Conservation (phyloP, 2,888 invertebrate species). For the Ophion slaviceki region DNA sequence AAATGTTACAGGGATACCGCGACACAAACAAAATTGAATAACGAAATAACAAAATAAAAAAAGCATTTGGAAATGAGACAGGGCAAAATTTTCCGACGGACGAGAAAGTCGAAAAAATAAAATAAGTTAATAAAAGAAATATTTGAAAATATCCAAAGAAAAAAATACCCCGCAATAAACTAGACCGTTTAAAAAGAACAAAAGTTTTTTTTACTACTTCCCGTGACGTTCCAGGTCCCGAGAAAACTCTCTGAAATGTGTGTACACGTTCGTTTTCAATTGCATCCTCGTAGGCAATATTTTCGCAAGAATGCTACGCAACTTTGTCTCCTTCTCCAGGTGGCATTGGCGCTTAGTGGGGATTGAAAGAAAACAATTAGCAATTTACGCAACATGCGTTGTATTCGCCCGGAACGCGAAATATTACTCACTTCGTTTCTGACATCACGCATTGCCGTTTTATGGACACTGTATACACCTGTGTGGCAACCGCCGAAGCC, state of each 20-base stretch:
- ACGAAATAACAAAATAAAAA: too few species aligned
- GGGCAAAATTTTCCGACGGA: neutral
- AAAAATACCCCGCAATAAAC: neutral
- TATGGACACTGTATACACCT: constrained; percentile 42
- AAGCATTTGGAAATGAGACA: neutral
- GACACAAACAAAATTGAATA: neutral
- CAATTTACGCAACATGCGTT: neutral
- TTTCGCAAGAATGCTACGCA: constrained; percentile 45
- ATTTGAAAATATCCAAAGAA: neutral
- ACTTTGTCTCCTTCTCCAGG: constrained; percentile 43
- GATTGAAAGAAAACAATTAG: constrained; percentile 19
- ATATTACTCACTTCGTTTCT: constrained; percentile 47
- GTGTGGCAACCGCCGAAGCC: constrained; percentile 71
- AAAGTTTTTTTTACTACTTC: constrained; percentile 28
- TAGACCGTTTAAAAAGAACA: neutral
- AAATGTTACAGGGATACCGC: neutral
- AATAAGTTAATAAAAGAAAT: neutral
- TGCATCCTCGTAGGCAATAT: constrained; percentile 62
- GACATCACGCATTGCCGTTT: constrained; percentile 23
- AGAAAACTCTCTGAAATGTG: constrained; percentile 62
- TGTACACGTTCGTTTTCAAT: constrained; percentile 66
- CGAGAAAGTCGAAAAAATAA: neutral
- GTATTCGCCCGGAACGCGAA: neutral
- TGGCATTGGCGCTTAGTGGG: constrained; percentile 12
- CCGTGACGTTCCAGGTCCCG: constrained; percentile 67